Evolutionary conservation across 1,140 invertebrate species (phyloP).

Genomic region (Cherax destructor): DNA sequence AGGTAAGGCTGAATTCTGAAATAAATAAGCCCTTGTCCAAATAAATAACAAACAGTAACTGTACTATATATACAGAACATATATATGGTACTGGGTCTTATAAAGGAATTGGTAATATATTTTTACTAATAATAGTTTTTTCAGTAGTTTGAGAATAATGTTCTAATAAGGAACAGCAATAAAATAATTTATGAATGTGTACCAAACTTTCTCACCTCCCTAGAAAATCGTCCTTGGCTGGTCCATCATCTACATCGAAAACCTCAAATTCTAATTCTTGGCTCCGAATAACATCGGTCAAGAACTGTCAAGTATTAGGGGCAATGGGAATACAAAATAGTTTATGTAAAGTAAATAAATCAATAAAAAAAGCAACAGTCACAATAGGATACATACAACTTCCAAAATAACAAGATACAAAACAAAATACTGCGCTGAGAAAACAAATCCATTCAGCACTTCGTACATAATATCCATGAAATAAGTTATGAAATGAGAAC

Average conservation of each 20-base stretch:
- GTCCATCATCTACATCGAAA: slow-evolving; percentile 73
- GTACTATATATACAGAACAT: too few species aligned
- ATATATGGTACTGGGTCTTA: too few species aligned
- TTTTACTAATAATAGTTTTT: too few species aligned
- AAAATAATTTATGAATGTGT: neutral
- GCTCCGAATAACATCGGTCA: slow-evolving; percentile 66
- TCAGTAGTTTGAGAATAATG: too few species aligned
- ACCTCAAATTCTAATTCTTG: slow-evolving; percentile 72
- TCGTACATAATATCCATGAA: too few species aligned
- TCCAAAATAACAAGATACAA: neutral
- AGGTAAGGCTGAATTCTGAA: neutral
- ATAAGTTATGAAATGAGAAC: too few species aligned
- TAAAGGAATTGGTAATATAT: too few species aligned
- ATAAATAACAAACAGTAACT: neutral
- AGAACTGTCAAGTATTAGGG: slow-evolving; percentile 43
- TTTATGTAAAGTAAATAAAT: neutral
- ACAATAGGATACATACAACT: neutral
- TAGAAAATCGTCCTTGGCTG: slow-evolving; percentile 72
- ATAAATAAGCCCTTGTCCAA: slow-evolving; percentile 51
- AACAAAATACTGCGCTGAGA: neutral
- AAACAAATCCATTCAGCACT: too few species aligned
- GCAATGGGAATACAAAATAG: slow-evolving; percentile 2
- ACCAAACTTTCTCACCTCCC: slow-evolving; percentile 71
- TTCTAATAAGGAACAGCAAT: neutral
- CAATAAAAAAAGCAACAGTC: neutral